Percentiles rank a stretch among this genome's conserved stretches.
These are phyloP conservation scores for Etheostoma spectabile DNA, from an alignment of 2,113 vertebrate species.

Conservation along the genomic window DNA sequence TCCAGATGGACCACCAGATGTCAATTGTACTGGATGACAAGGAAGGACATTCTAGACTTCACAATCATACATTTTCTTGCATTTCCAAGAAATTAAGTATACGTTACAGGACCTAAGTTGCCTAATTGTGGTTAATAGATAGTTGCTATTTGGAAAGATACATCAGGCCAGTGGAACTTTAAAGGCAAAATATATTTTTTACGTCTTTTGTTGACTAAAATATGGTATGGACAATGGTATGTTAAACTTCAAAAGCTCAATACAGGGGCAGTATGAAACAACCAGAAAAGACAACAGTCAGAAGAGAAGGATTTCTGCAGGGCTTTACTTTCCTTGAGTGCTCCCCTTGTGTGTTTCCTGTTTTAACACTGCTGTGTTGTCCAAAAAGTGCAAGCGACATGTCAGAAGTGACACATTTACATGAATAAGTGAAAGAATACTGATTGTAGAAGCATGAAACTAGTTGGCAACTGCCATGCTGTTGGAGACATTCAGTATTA, in stretches of 20 bases:
- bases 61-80: not conserved
- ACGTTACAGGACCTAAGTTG: not conserved
- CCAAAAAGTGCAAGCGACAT: not conserved
- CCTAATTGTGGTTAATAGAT: not conserved
- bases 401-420: not conserved
- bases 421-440: not conserved
- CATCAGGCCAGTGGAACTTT: not conserved
- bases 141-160: too few species aligned
- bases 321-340: too few species aligned
- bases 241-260: not conserved
- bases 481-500: not conserved
- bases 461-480: not conserved
- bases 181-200: not conserved
- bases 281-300: too few species aligned
- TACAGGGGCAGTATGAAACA: not conserved
- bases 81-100: not conserved
- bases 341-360: not conserved
- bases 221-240: not conserved
- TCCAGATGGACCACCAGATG: not conserved
- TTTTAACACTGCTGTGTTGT: conserved; percentile 22
- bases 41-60: too few species aligned
- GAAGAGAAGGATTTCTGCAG: not conserved
- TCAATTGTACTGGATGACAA: not conserved
- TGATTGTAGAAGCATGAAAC: not conserved
- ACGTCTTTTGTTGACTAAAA: not conserved